These are phyloP conservation scores for Beaufortia kweichowensis DNA, from an alignment of 2,113 vertebrate genomes.

Conservation along the genomic window DNA sequence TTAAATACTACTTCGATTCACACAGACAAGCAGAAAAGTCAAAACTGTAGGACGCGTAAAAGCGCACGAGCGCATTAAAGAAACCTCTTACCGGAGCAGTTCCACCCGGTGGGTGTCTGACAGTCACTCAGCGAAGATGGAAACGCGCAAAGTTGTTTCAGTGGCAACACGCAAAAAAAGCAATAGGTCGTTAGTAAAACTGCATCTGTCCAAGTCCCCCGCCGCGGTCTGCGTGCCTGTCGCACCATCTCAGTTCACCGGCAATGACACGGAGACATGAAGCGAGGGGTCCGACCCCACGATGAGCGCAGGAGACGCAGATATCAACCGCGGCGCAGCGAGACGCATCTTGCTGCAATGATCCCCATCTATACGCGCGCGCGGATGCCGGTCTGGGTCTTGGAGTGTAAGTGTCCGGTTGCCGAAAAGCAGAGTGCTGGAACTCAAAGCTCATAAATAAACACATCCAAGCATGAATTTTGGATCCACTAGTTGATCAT, in stretches of 20 bases:
- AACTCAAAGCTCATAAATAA: conserved; percentile 21
- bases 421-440: neutral
- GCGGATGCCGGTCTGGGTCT: conserved; percentile 5
- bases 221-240: conserved; percentile 33
- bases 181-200: conserved; percentile 36
- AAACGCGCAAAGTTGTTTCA: conserved; percentile 74
- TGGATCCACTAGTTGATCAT: conserved; percentile 34
- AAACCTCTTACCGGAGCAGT: conserved; percentile 82
- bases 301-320: conserved; percentile 26
- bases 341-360: conserved; percentile 40
- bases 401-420: conserved; percentile 35
- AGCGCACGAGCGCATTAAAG: neutral
- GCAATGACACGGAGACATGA: conserved; percentile 27
- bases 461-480: conserved; percentile 24
- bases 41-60: neutral
- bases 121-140: conserved; percentile 84
- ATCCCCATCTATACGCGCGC: conserved; percentile 37
- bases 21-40: too few species aligned
- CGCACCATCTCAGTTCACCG: conserved; percentile 44
- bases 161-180: conserved; percentile 57
- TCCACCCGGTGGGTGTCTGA: conserved; percentile 83
- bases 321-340: conserved; percentile 36
- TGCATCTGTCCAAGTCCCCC: conserved; percentile 18
- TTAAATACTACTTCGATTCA: too few species aligned
- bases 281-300: conserved; percentile 23